Conservation (phyloP, 2,797 vertebrate genomes). For the Melanotaenia pygmaea region DNA sequence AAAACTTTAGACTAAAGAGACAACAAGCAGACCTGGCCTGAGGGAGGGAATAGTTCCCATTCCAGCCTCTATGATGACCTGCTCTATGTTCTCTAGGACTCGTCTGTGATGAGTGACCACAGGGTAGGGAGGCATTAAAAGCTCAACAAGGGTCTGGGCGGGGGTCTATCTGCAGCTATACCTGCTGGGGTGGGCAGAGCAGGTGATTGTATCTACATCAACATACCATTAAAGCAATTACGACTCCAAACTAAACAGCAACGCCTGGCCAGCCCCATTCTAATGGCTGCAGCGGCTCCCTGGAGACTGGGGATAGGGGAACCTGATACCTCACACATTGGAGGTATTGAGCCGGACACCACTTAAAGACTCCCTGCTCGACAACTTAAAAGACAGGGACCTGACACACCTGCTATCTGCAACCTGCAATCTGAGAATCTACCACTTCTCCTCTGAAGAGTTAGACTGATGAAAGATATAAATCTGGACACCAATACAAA, state of each 20-base stretch:
- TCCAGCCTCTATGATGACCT: constrained; percentile 83
- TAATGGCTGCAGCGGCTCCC: constrained; percentile 76
- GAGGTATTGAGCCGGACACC: constrained; percentile 67
- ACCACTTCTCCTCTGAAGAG: constrained; percentile 51
- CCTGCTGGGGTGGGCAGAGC: constrained; percentile 83
- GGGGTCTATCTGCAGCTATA: constrained; percentile 74
- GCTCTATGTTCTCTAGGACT: constrained; percentile 74
- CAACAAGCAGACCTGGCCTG: constrained; percentile 77
- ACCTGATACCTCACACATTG: constrained; percentile 67
- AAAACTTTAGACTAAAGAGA: constrained; percentile 33
- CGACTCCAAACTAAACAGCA: constrained; percentile 70
- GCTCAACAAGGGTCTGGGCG: constrained; percentile 62
- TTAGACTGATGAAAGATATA: constrained; percentile 31
- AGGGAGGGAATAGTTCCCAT: constrained; percentile 86
- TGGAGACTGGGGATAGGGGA: constrained; percentile 65
- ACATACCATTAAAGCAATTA: constrained; percentile 88
- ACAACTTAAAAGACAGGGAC: constrained; percentile 76
- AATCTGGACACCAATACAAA: background rate
- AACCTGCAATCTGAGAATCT: constrained; percentile 75
- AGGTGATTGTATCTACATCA: constrained; percentile 86
- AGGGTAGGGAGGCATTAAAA: constrained; percentile 77
- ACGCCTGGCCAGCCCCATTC: constrained; percentile 68
- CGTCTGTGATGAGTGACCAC: constrained; percentile 77
- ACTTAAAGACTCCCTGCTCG: constrained; percentile 72
- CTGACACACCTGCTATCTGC: constrained; percentile 79